These are phyloP conservation scores for Onychostruthus taczanowskii DNA, from an alignment of 2,113 vertebrate species.

Conservation along the genomic window DNA sequence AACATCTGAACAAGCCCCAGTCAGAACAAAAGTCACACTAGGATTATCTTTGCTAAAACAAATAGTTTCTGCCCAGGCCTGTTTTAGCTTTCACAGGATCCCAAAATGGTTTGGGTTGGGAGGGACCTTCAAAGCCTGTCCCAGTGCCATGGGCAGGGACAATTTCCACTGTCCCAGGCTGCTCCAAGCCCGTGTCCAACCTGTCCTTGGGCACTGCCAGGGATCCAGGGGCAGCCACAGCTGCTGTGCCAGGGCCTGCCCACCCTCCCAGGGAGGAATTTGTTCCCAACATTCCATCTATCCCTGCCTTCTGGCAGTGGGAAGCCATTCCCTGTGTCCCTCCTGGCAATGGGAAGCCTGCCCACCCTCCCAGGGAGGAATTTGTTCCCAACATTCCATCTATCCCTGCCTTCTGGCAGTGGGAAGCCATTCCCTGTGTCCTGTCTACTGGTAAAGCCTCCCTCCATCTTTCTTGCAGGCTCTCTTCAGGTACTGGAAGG, in stretches of 20 bases:
- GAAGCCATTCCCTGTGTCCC: not conserved
- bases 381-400: not conserved
- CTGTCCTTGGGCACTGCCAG: not conserved
- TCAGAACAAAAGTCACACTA: not conserved
- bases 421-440: not conserved
- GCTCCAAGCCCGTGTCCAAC: not conserved
- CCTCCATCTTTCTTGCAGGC: not conserved
- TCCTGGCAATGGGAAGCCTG: not conserved
- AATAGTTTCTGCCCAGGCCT: not conserved
- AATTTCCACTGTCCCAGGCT: not conserved
- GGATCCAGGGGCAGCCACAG: not conserved
- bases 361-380: not conserved
- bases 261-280: not conserved
- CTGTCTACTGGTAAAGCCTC: not conserved
- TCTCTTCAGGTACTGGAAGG: not conserved
- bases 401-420: not conserved
- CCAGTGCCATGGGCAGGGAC: not conserved
- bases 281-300: not conserved
- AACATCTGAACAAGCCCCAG: not conserved
- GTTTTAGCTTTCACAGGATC: not conserved
- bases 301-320: not conserved
- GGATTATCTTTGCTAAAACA: not conserved
- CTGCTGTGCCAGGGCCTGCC: not conserved
- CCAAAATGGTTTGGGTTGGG: not conserved
- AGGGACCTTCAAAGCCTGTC: rapidly evolving